Base-by-base conservation (phyloP, 2,888 invertebrate species). In the Agrilus cyanescens region DNA sequence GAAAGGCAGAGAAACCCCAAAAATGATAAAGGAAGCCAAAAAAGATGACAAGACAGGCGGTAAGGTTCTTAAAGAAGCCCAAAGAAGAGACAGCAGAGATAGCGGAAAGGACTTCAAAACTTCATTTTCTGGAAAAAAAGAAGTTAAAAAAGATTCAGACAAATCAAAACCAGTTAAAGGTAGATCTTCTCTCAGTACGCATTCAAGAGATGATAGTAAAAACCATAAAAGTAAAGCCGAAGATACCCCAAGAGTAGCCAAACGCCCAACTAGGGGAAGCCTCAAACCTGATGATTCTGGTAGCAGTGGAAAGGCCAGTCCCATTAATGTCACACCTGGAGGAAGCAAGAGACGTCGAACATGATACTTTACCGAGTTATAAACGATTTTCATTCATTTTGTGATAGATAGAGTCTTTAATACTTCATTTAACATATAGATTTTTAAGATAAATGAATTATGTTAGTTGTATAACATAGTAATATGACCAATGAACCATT, bases 261-360 rank as follows among this genome's bases (percentile, higher is more conserved):
- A 68, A 48, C 50, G 69, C 32, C 66, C 69, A 4, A 66, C 67
- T 7, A 58, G 69, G 46, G 69, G 68, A 13, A 67, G 67, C 49
- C 53, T 66, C 31, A 69, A 68, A 54, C 59, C 67, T 14, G 69
- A 70, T 46, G 67, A 68, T 47, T 57, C 56, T 12, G 57, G 57
- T 39, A 61, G 61, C n/a, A 61, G 58, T 51, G 65, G 65, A 12
- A 66, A 65, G 53, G 61, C 62, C 38, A 67, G 67, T 55, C 67
- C 67, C 2, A 42, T 67, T 29, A 65, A 60, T 30, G 60, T 63
- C 12, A 57, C 53, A 25, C 46, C 59, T 13, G 54, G 61, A 30
- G 47, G 46, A 32, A 49, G 50, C 20, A 62, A 61, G 50, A 54
- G 64, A 48, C 49, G 66, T 44, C 50, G 63, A 48, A 59, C 62